Evolutionary conservation across 2,797 vertebrate species (phyloP).

Genomic region (Eulemur albifrons): DNA sequence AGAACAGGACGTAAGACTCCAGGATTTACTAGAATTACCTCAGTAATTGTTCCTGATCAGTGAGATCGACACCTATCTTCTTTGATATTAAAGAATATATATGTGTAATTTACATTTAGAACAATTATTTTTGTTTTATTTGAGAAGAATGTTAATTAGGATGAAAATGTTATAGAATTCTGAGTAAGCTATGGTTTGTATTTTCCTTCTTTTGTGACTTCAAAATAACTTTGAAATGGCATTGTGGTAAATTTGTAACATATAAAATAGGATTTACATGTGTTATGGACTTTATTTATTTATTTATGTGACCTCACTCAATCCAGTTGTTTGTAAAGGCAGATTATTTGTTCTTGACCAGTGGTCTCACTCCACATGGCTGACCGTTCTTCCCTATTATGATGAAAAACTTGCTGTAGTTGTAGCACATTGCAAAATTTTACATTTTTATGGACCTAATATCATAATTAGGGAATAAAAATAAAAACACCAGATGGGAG

Average conservation of each 20-base stretch:
- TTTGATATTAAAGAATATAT: not conserved
- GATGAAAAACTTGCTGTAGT: not conserved
- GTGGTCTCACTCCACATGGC: not conserved
- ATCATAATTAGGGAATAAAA: constrained; percentile 75
- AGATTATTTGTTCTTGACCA: not conserved
- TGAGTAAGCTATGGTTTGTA: not conserved
- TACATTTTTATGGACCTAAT: constrained; percentile 71
- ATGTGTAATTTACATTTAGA: not conserved
- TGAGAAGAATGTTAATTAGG: not conserved
- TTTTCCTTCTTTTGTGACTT: not conserved
- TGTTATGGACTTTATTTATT: not conserved
- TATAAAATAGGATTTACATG: not conserved
- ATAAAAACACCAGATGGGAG: constrained; percentile 81
- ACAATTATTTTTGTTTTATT: not conserved
- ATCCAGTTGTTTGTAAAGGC: not conserved
- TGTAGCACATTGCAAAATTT: constrained; percentile 62
- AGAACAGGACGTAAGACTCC: not conserved
- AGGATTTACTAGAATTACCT: not conserved
- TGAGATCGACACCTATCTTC: not conserved
- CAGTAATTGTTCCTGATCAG: not conserved
- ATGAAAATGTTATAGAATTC: not conserved
- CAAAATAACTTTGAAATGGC: not conserved
- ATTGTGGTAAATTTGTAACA: not conserved
- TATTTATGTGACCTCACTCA: not conserved
- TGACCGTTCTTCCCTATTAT: not conserved